Base-by-base conservation (phyloP, 2,797 vertebrate genomes). In the Labeo calbasu region DNA sequence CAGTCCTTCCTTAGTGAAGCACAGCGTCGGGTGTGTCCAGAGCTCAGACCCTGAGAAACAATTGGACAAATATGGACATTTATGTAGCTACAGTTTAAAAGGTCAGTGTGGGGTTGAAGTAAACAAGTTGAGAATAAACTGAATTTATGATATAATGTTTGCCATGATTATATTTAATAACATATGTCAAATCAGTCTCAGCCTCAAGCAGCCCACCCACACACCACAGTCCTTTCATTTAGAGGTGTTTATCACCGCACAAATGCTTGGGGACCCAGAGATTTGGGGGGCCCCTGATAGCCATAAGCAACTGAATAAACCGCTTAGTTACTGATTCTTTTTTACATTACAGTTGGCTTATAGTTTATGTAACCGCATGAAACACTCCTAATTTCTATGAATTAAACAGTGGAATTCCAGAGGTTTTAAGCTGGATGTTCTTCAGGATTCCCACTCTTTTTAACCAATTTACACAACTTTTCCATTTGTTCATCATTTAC, bases 1-100 rank as follows among this genome's bases (percentile, higher is more conserved):
- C 87, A 99, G 95, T 76, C 96, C 97, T 91, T 99, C 97, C 91
- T 99, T 99, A 92, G 96, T 99, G 91, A 97, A 98, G 90, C 97
- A 98, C 90, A 99, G 85, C 82, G 89, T 91, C 36, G 97, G 96
- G 75, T 98, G 96, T 90, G 95, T 97, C 98, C 98, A 99, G 73
- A 97, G 94, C 78, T 96, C 96, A 90, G 97, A 97, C 81, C 92
- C 98, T 99, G 87, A 82, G 78, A 0, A 65, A 86, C 8, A 66
- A 61, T 15, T 17, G 1, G 12, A 40, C 28, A 51, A 51, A 65
- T 11, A 28, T 25, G n/a, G 40, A 17, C 40, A 76, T 75, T 15
- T 15, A 63, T 14, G 50, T 13, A 50, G 46, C 12, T 10, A 23
- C 53, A 59, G 7, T 76, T 59, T 77, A 61, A 77, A 77, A 77